Evolutionary conservation across 2,888 invertebrate species (phyloP), one percentile per base, ranked within the genome.

Genomic region (Linnaemya vulpina): DNA sequence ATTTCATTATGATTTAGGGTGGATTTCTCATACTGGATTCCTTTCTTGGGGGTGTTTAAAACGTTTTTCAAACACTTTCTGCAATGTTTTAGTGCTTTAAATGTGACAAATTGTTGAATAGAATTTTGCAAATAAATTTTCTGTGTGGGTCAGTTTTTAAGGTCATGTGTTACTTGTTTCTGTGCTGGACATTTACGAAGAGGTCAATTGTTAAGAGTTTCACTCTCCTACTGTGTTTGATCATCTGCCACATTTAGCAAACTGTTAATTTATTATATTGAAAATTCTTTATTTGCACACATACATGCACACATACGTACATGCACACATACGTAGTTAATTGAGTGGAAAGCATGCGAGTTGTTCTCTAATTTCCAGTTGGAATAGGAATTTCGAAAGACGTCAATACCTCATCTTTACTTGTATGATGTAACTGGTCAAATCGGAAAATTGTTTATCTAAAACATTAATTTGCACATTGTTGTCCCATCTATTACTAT

Each of bases 101-200:
- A 70, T 83, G 62, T 83, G 76, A 83, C 82, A 83, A 83, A 83
- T 77, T 76, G 63, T 76, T 83, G 49, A 51, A 58, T 35, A 67
- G 46, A 49, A 58, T 65, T 71, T 63, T 46, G 20, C 30, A 22
- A 67, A 55, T 46, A 55, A 68, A 62, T 71, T 20, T 71, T 67
- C 43, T 38, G 68, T 75, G 67, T 83, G 84, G 84, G 84, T 84
- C 84, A 84, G 71, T 46, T 76, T n/a, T 78, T 17, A 73, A 46
- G 84, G 75, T 84, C 80, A 84, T 84, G 73, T 68, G 53, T 80
- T 67, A 67, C 76, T 77, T 84, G 84, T 84, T 79, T 65, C 25
- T 60, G 10, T 62, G 22, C 40, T 11, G 40, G 40, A 25, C 63
- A 67, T n/a, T 40, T 60, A 43, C 53, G 65, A 49, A 78, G 35